These are phyloP conservation scores for Terrapene triunguis DNA, from an alignment of 2,113 vertebrate species.

Conservation along the genomic window DNA sequence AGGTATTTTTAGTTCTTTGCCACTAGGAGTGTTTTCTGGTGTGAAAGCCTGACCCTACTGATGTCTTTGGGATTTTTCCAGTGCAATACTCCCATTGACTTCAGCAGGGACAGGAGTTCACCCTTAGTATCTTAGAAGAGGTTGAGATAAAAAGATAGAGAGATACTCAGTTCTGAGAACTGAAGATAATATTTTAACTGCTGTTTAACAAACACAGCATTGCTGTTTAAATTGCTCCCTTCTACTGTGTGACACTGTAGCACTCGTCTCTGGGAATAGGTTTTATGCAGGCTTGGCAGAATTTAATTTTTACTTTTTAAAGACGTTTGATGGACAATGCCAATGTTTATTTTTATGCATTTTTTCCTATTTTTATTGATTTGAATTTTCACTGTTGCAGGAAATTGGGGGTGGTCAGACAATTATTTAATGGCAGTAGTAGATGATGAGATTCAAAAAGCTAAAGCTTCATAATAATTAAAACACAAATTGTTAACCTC, in stretches of 20 bases:
- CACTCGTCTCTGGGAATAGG: neutral
- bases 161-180: neutral
- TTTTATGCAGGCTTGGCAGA: neutral
- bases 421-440: neutral
- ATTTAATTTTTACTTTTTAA: neutral
- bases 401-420: neutral
- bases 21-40: neutral
- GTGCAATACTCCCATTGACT: neutral
- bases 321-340: neutral
- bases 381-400: neutral
- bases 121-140: neutral
- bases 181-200: neutral
- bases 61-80: accelerated
- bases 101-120: neutral
- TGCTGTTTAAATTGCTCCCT: neutral
- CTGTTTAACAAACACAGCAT: accelerated
- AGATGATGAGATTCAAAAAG: neutral
- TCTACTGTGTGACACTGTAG: neutral
- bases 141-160: neutral
- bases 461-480: neutral
- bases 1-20: constrained; percentile 20
- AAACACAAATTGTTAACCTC: neutral
- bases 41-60: constrained; percentile 23
- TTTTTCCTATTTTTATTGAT: neutral
- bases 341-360: neutral